phyloP scores from a whole-genome alignment of 2,888 invertebrate species.

The Cactoblastis cactorum region DNA sequence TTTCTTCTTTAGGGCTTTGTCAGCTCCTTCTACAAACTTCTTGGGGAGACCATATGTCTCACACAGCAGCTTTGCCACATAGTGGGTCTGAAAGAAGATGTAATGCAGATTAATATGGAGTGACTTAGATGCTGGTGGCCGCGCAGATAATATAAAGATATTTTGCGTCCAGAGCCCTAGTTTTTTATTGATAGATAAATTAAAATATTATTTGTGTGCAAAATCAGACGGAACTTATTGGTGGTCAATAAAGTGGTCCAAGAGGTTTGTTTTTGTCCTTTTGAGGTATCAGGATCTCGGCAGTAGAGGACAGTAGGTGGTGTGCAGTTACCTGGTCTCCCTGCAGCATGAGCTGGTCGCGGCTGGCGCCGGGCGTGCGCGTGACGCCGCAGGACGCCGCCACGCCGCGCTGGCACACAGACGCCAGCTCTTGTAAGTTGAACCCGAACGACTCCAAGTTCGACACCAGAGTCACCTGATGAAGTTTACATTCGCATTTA shows the following conservation, averaged over 20 bases:
- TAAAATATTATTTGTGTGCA: too few relatives aligned
- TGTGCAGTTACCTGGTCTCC: conserved; percentile 91
- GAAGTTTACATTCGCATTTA: too few relatives aligned
- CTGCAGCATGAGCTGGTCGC: conserved; percentile 90
- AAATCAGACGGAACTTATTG: too few relatives aligned
- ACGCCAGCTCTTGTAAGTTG: conserved; percentile 86
- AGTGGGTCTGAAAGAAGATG: conserved; percentile 61
- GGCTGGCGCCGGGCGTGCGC: conserved; percentile 84
- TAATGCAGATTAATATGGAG: background rate
- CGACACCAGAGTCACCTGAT: conserved; percentile 90
- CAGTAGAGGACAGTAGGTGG: background rate
- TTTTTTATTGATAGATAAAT: too few relatives aligned
- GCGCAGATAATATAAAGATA: too few relatives aligned
- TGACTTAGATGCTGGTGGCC: too few relatives aligned
- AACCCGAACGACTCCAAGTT: conserved; percentile 94
- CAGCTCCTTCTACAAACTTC: conserved; percentile 86
- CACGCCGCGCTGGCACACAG: conserved; percentile 89
- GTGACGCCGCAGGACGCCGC: conserved; percentile 93
- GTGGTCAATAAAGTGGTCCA: too few relatives aligned
- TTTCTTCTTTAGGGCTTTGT: conserved; percentile 86
- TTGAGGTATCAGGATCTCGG: too few relatives aligned
- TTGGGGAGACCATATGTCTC: conserved; percentile 88
- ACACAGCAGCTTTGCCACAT: conserved; percentile 73
- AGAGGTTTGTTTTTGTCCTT: too few relatives aligned
- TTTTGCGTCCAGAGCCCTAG: too few relatives aligned